Conservation (phyloP, 1,140 invertebrate species). For the Grapholita molesta region DNA sequence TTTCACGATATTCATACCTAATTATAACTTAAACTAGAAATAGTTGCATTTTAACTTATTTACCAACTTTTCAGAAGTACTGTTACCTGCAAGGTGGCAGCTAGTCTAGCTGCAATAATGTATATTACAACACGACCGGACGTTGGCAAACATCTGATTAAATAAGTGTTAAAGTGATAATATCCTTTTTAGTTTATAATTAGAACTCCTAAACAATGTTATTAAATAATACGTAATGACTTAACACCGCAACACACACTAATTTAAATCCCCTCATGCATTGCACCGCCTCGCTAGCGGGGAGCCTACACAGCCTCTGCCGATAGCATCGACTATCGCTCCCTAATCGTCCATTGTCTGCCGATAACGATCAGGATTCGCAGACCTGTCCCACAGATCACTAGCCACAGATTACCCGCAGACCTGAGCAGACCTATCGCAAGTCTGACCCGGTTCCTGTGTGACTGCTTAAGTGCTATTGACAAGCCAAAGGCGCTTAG, state of each 20-base stretch:
- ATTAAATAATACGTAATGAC: background rate
- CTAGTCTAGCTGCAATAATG: too few species aligned
- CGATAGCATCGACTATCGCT: slow-evolving; percentile 8
- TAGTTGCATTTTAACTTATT: too few species aligned
- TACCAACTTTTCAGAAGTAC: too few species aligned
- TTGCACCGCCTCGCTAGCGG: background rate
- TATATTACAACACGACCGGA: too few species aligned
- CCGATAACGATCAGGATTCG: slow-evolving; percentile 12
- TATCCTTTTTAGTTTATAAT: too few species aligned
- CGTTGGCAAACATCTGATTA: too few species aligned
- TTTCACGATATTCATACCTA: too few species aligned
- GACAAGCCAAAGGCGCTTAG: background rate
- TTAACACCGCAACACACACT: background rate
- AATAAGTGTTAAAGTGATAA: too few species aligned
- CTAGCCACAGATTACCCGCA: slow-evolving; percentile 4
- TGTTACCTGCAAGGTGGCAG: too few species aligned
- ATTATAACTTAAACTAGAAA: too few species aligned
- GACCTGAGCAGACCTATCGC: background rate
- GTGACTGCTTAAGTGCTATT: background rate
- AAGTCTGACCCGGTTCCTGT: background rate
- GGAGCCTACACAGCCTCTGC: background rate
- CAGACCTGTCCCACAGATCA: slow-evolving; percentile 16
- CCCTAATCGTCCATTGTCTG: slow-evolving; percentile 8
- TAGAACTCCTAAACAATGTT: background rate
- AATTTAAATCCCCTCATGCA: background rate